Base-by-base conservation (phyloP, 2,113 vertebrate genomes). In the Xenopus laevis region DNA sequence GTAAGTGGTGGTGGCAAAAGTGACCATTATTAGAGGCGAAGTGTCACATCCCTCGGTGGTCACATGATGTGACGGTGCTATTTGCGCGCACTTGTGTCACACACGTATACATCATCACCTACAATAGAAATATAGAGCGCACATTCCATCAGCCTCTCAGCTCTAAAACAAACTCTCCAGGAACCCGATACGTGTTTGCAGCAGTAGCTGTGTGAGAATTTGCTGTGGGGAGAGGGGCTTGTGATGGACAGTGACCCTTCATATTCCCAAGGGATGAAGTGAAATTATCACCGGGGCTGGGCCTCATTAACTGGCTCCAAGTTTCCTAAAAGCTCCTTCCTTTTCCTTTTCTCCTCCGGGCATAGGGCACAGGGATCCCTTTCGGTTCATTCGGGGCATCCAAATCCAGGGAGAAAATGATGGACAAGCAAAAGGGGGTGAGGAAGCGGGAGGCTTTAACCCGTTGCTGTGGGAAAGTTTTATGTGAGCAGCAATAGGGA, bases 261-360 rank as follows among this genome's bases (percentile, higher is more conserved):
- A 70, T 70, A 77, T 58, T 77, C 74, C 74, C 74, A 77, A 70
- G 69, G 74, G 74, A 77, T 77, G 74, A 69, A 77, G 59, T 70
- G 74, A 77, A 77, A 70, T 77, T 77, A 77, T 70, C 74, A 77
- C 74, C 66, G 74, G 74, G 69, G 66, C 74, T 77, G 66, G 74
- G 74, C 66, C 74, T 77, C 74, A 77, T 77, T 77, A 77, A 77
- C 66, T 77, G 74, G 74, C 74, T 77, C 74, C 74, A 77, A 67
- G 58, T 44, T 77, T 77, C 74, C 74, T 77, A 70, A 69, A 77
- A 70, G 67, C 60, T 75, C 73, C 67, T 77, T 77, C 67, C 66
- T 64, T 75, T 75, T 70, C 60, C 74, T 70, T 45, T 77, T 57
- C 50, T 77, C 74, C 74, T 77, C 74, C 21, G 53, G 74, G 74